Conservation (phyloP, 1,140 invertebrate species). For the Teleogryllus occipitalis region DNA sequence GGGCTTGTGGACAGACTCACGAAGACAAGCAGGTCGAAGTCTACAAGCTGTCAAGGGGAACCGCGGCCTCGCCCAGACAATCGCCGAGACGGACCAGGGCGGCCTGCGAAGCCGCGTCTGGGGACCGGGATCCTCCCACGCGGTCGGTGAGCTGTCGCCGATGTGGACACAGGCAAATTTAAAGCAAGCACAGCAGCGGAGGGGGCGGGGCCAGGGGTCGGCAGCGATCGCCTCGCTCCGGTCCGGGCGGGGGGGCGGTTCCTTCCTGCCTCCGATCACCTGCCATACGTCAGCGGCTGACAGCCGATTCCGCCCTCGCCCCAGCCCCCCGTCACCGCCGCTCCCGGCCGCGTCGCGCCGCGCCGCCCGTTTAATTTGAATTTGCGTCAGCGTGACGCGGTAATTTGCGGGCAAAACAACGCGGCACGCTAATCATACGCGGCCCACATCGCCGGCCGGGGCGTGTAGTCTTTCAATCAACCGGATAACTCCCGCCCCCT, state of each 20-base stretch:
- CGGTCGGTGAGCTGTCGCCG: not conserved
- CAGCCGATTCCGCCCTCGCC: not conserved
- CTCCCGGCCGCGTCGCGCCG: too few relatives aligned
- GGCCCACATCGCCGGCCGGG: not conserved
- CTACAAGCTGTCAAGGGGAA: too few relatives aligned
- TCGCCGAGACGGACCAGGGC: too few relatives aligned
- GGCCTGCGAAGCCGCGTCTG: too few relatives aligned
- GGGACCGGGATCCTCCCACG: too few relatives aligned
- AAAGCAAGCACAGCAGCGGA: not conserved
- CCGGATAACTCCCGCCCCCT: not conserved
- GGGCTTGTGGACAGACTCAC: too few relatives aligned
- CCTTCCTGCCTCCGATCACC: not conserved
- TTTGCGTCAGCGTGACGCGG: not conserved
- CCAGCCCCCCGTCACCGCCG: not conserved
- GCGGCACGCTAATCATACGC: not conserved
- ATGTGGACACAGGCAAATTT: constrained; percentile 1
- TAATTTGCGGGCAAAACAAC: not conserved
- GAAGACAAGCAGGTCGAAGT: too few relatives aligned
- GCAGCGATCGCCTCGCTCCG: too few relatives aligned
- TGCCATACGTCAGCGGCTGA: not conserved
- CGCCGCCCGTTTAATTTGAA: not conserved
- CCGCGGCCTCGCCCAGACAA: too few relatives aligned
- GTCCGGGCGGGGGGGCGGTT: not conserved
- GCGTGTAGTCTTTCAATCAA: not conserved
- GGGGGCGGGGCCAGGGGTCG: not conserved